Conservation (phyloP, 53 echinoderm and acorn worm genomes). For the Astropecten irregularis region DNA sequence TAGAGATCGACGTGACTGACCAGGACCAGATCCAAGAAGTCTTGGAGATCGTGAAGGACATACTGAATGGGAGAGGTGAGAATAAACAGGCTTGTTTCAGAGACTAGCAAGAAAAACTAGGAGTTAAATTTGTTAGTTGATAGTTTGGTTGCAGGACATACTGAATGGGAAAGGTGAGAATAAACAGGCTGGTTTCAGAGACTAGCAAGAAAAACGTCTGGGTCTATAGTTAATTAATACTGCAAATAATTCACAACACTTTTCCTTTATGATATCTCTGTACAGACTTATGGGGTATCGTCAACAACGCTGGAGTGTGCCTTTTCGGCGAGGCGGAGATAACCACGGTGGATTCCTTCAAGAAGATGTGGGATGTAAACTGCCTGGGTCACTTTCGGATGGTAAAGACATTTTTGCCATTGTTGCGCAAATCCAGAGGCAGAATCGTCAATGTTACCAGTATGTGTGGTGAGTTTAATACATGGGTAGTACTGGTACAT, state of each 20-base stretch:
- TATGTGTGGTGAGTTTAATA: slow-evolving; percentile 77
- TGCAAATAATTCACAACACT: no score
- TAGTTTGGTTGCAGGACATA: slow-evolving; percentile 54
- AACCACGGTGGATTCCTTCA: slow-evolving; percentile 66
- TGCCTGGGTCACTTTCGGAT: slow-evolving; percentile 80
- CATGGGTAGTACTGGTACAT: neutral
- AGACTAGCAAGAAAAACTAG: neutral
- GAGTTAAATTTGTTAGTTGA: neutral
- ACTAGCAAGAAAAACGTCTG: neutral
- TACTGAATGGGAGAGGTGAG: slow-evolving; percentile 80
- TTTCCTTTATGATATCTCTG: neutral
- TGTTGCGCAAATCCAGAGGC: slow-evolving; percentile 81
- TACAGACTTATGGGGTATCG: slow-evolving; percentile 90
- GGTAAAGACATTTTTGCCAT: slow-evolving; percentile 81
- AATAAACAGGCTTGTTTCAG: neutral
- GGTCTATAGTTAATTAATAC: neutral
- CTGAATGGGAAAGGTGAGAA: slow-evolving; percentile 78
- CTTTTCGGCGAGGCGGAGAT: slow-evolving; percentile 80
- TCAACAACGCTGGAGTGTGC: slow-evolving; percentile 87
- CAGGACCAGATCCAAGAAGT: slow-evolving; percentile 79
- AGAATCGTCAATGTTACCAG: slow-evolving; percentile 88
- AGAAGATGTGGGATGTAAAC: slow-evolving; percentile 82
- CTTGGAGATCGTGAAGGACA: slow-evolving; percentile 70
- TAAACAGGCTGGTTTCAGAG: neutral
- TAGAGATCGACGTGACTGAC: slow-evolving; percentile 86